Conservation (phyloP, 1,140 invertebrate genomes). For the Goniozus legneri region DNA sequence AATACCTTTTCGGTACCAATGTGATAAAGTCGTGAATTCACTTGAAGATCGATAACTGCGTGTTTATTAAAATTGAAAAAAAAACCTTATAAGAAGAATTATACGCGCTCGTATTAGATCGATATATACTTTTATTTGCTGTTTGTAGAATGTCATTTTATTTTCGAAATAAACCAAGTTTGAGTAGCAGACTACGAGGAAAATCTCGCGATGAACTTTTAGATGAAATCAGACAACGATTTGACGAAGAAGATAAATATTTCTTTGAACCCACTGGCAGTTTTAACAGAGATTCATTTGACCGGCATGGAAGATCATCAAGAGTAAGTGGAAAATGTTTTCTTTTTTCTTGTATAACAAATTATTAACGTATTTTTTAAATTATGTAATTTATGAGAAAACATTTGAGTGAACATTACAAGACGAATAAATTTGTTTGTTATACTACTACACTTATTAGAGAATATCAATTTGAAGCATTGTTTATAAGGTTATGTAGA, state of each 20-base stretch:
- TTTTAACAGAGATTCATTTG: conserved; percentile 35
- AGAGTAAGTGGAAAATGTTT: no score
- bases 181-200: conserved; percentile 44
- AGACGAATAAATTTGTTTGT: no score
- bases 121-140: no score
- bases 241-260: conserved; percentile 43
- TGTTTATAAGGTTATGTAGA: no score
- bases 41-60: no score
- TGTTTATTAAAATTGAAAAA: conserved; percentile 26
- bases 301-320: conserved; percentile 38
- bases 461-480: no score
- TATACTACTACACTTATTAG: no score
- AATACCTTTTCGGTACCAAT: conserved; percentile 16
- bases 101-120: conserved; percentile 23
- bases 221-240: conserved; percentile 46
- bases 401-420: no score
- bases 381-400: no score
- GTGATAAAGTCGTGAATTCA: conserved; percentile 14
- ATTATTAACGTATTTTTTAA: no score
- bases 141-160: conserved; percentile 52
- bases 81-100: conserved; percentile 26
- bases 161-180: conserved; percentile 48
- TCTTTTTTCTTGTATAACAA: no score
- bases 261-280: conserved; percentile 40
- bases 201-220: conserved; percentile 49